Base-by-base conservation (phyloP, 2,888 invertebrate species). In the Apomyelois bistriatella region DNA sequence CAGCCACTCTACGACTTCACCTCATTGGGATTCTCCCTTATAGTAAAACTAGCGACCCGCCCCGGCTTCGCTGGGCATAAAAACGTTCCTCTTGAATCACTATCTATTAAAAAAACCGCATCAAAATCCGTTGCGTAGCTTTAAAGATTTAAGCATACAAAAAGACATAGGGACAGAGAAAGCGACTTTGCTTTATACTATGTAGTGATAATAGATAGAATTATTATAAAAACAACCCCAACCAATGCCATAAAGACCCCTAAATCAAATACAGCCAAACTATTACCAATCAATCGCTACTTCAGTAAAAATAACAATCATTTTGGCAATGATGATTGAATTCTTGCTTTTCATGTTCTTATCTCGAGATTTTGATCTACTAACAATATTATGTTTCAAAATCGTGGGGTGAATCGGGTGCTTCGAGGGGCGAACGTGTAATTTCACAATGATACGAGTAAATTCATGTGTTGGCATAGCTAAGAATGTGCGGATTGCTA, bases 271-370 rank as follows among this genome's bases (percentile, higher is more conserved):
- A 36, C 17, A n/a, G 17, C 10, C 22, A 22, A 36, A 16, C n/a
- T n/a, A 36, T 37, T 36, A 48, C 12, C 49, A 43, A 36, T 48
- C 37, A 51, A 55, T 55, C 32, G 32, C 12, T 13, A 17, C 35
- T 35, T 48, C 52, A 50, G 48, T 53, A 46, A 36, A n/a, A 15
- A 35, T 13, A 38, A 55, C 36, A 35, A 54, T 32, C 30, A 40
- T 40, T 50, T 12, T 38, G n/a, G n/a, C 38, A 50, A 52, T 15
- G 10, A 56, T 55, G 52, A 59, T 57, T 59, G 55, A 54, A n/a
- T 55, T 48, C 41, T 53, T 48, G 48, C 46, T 52, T 52, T 30
- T 16, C 52, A 54, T 57, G 55, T 60, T 22, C 60, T 54, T n/a
- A 10, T 40, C 47, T 16, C n/a, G 15, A 8, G 28, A 60, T 60